A percentile compares a stretch with the other conserved stretches of the same genome.
These are phyloP conservation scores for Melanotaenia duboulayi DNA, from an alignment of 2,113 vertebrate species.

Conservation along the genomic window DNA sequence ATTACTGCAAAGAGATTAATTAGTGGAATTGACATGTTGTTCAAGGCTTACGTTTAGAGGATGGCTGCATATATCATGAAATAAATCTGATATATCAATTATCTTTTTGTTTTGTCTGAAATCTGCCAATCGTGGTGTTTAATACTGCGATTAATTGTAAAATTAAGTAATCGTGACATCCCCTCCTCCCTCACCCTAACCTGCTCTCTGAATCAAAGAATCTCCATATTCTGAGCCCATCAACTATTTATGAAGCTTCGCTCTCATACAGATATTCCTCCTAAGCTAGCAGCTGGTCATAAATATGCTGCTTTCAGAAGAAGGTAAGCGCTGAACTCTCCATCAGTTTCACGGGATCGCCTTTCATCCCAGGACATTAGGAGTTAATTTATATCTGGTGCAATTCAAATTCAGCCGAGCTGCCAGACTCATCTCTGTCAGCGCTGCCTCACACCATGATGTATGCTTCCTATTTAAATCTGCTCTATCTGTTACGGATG, in stretches of 20 bases:
- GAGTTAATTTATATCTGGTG: constrained; percentile 64
- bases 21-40: too few relatives aligned
- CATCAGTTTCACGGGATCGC: constrained; percentile 28
- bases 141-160: too few relatives aligned
- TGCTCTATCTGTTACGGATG: constrained; percentile 66
- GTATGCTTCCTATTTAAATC: constrained; percentile 69
- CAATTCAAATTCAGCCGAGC: constrained; percentile 42
- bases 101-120: too few relatives aligned
- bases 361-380: constrained; percentile 49
- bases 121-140: too few relatives aligned
- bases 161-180: too few relatives aligned
- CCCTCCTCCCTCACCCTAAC: too few relatives aligned
- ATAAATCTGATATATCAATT: too few relatives aligned
- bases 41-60: too few relatives aligned
- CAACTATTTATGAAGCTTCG: constrained; percentile 60
- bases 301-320: constrained; percentile 49
- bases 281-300: constrained; percentile 50
- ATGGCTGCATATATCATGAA: too few relatives aligned
- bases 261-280: constrained; percentile 42
- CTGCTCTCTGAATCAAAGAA: constrained; percentile 17
- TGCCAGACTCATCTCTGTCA: constrained; percentile 67
- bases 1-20: too few relatives aligned
- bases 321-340: constrained; percentile 24
- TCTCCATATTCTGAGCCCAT: constrained; percentile 34
- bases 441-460: constrained; percentile 47